Evolutionary conservation across 2,888 invertebrate genomes (phyloP).

Genomic region (Netelia inedita): DNA sequence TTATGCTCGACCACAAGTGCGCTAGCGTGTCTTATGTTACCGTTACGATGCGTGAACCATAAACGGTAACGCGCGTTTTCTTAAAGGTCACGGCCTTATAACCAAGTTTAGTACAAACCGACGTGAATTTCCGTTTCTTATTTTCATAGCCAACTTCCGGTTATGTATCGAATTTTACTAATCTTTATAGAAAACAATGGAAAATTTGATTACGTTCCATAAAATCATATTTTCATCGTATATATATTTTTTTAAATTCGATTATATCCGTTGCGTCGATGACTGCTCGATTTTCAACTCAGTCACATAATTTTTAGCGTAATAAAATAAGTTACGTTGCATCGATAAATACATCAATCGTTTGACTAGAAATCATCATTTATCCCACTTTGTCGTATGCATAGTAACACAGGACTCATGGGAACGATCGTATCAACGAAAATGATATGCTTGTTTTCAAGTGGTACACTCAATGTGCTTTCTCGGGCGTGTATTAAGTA

Average conservation of each 20-base stretch:
- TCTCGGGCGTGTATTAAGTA: conserved; percentile 23
- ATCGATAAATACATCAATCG: too few species aligned
- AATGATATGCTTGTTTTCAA: conserved; percentile 49
- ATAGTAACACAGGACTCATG: conserved; percentile 16
- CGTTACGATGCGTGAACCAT: conserved; percentile 74
- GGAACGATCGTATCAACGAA: conserved; percentile 44
- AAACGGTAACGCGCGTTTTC: conserved; percentile 65
- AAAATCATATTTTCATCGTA: too few species aligned
- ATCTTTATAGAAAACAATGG: too few species aligned
- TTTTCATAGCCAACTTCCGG: conserved; percentile 14
- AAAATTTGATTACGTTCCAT: too few species aligned
- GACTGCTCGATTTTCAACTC: too few species aligned
- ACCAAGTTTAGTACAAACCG: conserved; percentile 68
- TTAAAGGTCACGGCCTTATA: conserved; percentile 69
- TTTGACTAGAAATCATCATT: too few species aligned
- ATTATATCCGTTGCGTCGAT: too few species aligned
- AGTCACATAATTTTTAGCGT: too few species aligned
- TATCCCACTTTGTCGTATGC: too few species aligned
- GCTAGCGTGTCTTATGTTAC: conserved; percentile 67
- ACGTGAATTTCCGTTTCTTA: conserved; percentile 16
- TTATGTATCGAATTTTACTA: not conserved
- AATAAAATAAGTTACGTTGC: too few species aligned
- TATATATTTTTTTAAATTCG: too few species aligned
- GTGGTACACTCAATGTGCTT: conserved; percentile 47
- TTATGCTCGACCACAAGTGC: conserved; percentile 28